Conservation (phyloP, 2,888 invertebrate genomes). For the Erebia epiphron region DNA sequence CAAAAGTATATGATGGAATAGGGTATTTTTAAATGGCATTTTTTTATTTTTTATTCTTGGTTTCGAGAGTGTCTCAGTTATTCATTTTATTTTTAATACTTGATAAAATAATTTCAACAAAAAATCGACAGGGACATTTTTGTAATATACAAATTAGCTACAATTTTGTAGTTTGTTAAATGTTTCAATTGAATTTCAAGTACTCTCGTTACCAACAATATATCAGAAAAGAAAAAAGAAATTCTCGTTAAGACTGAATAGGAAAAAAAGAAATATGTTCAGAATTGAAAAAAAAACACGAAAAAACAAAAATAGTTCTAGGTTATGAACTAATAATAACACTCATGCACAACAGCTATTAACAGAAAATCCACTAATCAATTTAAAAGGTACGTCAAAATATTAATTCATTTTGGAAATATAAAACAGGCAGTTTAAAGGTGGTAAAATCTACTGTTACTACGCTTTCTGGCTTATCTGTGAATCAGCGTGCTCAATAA, state of each 20-base stretch:
- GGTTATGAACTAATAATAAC: conserved; percentile 33
- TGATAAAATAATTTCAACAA: background rate
- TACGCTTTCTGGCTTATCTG: conserved; percentile 7
- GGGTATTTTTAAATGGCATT: conserved; percentile 23
- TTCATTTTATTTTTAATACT: background rate
- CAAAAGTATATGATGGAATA: conserved; percentile 35
- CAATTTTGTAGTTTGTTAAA: background rate
- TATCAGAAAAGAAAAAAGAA: conserved; percentile 31
- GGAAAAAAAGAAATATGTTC: conserved; percentile 25
- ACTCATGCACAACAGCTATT: conserved; percentile 37
- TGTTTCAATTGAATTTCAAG: background rate
- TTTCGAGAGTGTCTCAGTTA: background rate
- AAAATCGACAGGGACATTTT: background rate
- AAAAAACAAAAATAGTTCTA: conserved; percentile 12
- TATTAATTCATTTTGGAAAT: background rate
- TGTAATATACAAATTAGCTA: background rate
- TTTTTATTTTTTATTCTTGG: conserved; percentile 9
- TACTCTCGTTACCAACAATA: conserved; percentile 13
- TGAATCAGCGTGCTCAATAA: conserved; percentile 9
- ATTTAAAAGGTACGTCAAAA: background rate
- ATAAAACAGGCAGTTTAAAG: background rate
- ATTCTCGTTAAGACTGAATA: conserved; percentile 16
- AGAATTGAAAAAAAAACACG: conserved; percentile 33
- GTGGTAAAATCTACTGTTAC: background rate
- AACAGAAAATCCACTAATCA: background rate